Percentiles rank a stretch among this genome's conserved stretches.
These are phyloP conservation scores for Beroe forskalii DNA, from an alignment of 37 sponge, comb jelly and placozoan species.

Conservation along the genomic window DNA sequence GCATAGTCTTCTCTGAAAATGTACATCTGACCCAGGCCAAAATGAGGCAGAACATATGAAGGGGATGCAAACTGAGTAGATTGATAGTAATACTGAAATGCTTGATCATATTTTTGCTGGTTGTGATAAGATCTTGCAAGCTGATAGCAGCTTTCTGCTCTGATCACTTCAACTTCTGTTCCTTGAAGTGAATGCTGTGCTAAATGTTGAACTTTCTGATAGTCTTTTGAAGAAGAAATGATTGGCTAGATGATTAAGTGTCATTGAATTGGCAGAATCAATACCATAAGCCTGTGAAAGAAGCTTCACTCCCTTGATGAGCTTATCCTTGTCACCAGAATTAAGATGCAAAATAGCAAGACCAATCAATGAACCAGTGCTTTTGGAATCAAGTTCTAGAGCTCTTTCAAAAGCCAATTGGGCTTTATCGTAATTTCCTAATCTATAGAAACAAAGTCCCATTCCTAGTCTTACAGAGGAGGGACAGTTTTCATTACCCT, in stretches of 20 bases:
- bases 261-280: slow-evolving; percentile 92
- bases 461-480: slow-evolving; percentile 89
- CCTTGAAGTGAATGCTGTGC: slow-evolving; percentile 66
- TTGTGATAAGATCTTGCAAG: slow-evolving; percentile 92
- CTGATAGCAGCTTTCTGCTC: slow-evolving; percentile 98
- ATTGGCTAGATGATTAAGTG: slow-evolving; percentile 93
- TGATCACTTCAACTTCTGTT: slow-evolving; percentile 91
- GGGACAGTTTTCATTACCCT: slow-evolving; percentile 84
- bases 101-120: slow-evolving; percentile 90
- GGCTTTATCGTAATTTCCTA: slow-evolving; percentile 87
- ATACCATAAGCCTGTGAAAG: slow-evolving; percentile 93
- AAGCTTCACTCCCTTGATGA: slow-evolving; percentile 92
- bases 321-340: slow-evolving; percentile 73
- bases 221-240: slow-evolving; percentile 99
- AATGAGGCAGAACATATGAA: slow-evolving; percentile 90
- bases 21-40: slow-evolving; percentile 98
- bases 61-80: slow-evolving; percentile 93
- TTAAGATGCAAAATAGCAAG: slow-evolving; percentile 89
- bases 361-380: slow-evolving; percentile 89
- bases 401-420: slow-evolving; percentile 83
- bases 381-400: slow-evolving; percentile 78
- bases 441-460: slow-evolving; percentile 87
- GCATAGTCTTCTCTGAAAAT: slow-evolving; percentile 77
- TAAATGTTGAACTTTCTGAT: slow-evolving; percentile 62
- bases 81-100: slow-evolving; percentile 98